Evolutionary conservation across 2,888 invertebrate species (phyloP).

Genomic region (Unio pictorum): DNA sequence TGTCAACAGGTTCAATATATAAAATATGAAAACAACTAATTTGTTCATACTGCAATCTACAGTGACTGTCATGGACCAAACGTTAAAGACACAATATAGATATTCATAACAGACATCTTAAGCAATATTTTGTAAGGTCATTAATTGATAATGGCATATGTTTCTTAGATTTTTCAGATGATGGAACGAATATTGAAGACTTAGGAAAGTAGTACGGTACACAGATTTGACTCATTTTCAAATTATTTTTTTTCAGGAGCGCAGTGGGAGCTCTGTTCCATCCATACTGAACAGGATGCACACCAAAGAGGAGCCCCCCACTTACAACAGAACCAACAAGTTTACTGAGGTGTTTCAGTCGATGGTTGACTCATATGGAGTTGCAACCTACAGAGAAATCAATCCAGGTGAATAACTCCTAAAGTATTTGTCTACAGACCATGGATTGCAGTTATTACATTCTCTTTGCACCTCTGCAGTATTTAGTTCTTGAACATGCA

Average conservation of each 20-base stretch:
- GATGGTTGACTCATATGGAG: slow-evolving; percentile 97
- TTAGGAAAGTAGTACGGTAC: too few relatives aligned
- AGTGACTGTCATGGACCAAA: too few relatives aligned
- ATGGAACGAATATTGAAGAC: too few relatives aligned
- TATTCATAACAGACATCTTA: too few relatives aligned
- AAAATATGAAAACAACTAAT: too few relatives aligned
- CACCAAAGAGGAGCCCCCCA: slow-evolving; percentile 87
- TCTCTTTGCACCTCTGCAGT: background rate
- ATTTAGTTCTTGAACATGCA: too few relatives aligned
- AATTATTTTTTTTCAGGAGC: slow-evolving; percentile 52
- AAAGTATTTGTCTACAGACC: background rate
- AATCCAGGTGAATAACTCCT: slow-evolving; percentile 82
- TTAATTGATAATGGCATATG: too few relatives aligned
- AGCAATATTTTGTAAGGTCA: too few relatives aligned
- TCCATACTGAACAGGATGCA: slow-evolving; percentile 97
- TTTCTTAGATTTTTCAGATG: too few relatives aligned
- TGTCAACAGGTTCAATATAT: too few relatives aligned
- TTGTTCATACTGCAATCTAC: too few relatives aligned
- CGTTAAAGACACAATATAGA: too few relatives aligned
- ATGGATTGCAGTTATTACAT: background rate
- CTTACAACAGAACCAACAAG: slow-evolving; percentile 97
- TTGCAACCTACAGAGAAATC: slow-evolving; percentile 95
- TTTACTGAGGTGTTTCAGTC: slow-evolving; percentile 96
- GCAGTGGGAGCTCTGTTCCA: slow-evolving; percentile 86
- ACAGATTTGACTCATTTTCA: background rate